Conservation (phyloP, 2,113 vertebrate genomes). For the Elephas maximus region DNA sequence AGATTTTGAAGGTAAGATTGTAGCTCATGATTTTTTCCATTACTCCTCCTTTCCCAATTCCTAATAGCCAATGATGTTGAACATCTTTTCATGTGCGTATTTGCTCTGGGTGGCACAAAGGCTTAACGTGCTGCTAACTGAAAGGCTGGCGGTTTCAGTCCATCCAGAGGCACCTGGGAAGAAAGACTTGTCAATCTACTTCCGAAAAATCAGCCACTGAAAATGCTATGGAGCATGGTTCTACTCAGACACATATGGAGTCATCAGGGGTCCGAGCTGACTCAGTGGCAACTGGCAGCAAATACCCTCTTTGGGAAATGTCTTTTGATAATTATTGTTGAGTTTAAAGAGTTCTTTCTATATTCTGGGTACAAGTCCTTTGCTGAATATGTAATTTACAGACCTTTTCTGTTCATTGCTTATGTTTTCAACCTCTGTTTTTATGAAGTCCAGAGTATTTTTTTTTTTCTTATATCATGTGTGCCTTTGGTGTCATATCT, state of each 20-base stretch:
- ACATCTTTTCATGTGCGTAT: background rate
- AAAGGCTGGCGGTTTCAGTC: too few relatives aligned
- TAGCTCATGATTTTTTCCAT: background rate
- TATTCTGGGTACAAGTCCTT: background rate
- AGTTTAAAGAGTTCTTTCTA: too few relatives aligned
- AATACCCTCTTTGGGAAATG: background rate
- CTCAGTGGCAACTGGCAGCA: too few relatives aligned
- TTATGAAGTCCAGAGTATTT: background rate
- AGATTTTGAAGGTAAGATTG: background rate
- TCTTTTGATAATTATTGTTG: background rate
- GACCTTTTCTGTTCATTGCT: background rate
- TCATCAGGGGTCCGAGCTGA: too few relatives aligned
- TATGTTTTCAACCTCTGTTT: background rate
- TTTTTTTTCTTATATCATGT: too few relatives aligned
- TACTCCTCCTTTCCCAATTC: background rate
- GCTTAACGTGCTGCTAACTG: too few relatives aligned
- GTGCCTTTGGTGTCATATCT: background rate
- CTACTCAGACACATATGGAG: too few relatives aligned
- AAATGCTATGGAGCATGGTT: too few relatives aligned
- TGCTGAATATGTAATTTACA: conserved; percentile 11
- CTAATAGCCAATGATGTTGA: background rate
- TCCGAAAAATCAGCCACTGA: too few relatives aligned
- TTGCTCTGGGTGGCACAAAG: background rate
- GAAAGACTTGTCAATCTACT: too few relatives aligned
- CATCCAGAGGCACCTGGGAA: too few relatives aligned